Evolutionary conservation across 2,113 vertebrate genomes (phyloP).

Genomic region (Ailuropoda melanoleuca): DNA sequence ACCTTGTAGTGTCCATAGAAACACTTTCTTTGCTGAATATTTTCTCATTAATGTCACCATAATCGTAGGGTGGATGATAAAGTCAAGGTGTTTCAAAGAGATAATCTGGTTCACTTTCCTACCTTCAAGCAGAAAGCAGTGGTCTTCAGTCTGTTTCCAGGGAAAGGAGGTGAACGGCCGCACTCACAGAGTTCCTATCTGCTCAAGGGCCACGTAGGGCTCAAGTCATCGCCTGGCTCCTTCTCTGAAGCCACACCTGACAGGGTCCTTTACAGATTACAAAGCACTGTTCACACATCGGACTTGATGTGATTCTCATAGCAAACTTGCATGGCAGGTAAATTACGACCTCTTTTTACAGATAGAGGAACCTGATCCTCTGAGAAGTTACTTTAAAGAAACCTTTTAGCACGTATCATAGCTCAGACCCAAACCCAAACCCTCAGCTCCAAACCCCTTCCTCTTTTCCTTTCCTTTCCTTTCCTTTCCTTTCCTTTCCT

Average conservation of each 20-base stretch:
- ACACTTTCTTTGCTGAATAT: not conserved
- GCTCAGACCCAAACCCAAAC: not conserved
- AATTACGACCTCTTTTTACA: not conserved
- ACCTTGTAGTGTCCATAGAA: not conserved
- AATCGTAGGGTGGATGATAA: not conserved
- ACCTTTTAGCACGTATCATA: not conserved
- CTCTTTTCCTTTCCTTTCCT: not conserved
- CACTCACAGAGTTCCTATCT: not conserved
- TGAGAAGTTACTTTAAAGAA: not conserved
- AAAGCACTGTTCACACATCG: not conserved
- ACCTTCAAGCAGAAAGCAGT: not conserved
- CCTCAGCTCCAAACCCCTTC: not conserved
- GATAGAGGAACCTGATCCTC: not conserved
- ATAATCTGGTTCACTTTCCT: not conserved
- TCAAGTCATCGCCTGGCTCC: not conserved
- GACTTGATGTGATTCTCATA: not conserved
- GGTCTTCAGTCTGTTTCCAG: not conserved
- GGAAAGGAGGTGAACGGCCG: not conserved
- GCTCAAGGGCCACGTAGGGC: not conserved
- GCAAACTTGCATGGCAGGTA: not conserved
- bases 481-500: no score
- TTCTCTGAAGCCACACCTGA: not conserved
- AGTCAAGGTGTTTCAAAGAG: not conserved
- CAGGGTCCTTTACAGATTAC: not conserved
- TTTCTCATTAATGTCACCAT: slow-evolving; percentile 12